Evolutionary conservation across 2,888 invertebrate genomes (phyloP).

Genomic region (Dioctria linearis): DNA sequence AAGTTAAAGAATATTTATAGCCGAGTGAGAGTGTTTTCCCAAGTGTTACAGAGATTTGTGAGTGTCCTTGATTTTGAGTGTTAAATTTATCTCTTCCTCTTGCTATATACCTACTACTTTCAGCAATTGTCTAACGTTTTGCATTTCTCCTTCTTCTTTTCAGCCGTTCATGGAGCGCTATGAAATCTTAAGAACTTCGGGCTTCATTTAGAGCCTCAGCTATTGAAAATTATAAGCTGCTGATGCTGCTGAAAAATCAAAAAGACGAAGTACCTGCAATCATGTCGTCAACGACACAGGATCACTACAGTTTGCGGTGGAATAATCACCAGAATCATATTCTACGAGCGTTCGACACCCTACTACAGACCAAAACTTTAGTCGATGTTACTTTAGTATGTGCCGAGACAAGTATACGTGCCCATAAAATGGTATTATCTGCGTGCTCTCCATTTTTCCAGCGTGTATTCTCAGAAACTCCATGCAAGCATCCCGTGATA

Average conservation of each 20-base stretch:
- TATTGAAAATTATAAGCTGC: slow-evolving; percentile 6
- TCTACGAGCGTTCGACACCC: slow-evolving; percentile 89
- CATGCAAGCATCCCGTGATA: slow-evolving; percentile 94
- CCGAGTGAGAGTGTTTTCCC: slow-evolving; percentile 7
- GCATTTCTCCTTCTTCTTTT: slow-evolving; percentile 17
- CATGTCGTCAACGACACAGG: slow-evolving; percentile 73
- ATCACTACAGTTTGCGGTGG: slow-evolving; percentile 94
- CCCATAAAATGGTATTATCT: slow-evolving; percentile 92
- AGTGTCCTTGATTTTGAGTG: slow-evolving; percentile 39
- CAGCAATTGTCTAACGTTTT: neutral
- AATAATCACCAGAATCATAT: slow-evolving; percentile 94
- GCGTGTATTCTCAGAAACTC: slow-evolving; percentile 90
- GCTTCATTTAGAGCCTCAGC: neutral
- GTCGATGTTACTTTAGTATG: slow-evolving; percentile 94
- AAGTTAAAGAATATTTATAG: slow-evolving; percentile 39
- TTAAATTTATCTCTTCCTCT: neutral
- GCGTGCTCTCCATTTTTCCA: slow-evolving; percentile 93
- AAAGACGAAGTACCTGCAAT: slow-evolving; percentile 54
- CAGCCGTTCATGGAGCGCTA: slow-evolving; percentile 32
- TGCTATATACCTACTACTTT: neutral
- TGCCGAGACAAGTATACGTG: slow-evolving; percentile 86
- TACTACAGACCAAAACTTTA: slow-evolving; percentile 87
- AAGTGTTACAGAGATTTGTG: slow-evolving; percentile 30
- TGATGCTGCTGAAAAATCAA: slow-evolving; percentile 41
- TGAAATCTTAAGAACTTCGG: slow-evolving; percentile 22